phyloP scores from a whole-genome alignment of 2,888 invertebrate species.

The Campoplex nolae region DNA sequence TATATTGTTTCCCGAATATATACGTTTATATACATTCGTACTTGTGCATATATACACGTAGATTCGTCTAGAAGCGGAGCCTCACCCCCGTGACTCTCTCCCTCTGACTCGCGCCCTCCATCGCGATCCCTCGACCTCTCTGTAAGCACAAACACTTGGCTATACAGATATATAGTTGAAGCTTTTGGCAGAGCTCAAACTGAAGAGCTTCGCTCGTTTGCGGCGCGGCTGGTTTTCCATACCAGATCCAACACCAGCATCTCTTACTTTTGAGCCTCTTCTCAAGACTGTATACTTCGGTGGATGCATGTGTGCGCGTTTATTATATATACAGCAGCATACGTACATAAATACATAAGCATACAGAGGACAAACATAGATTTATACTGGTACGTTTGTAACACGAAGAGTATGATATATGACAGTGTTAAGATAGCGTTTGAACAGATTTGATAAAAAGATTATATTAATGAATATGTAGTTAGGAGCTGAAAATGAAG shows the following conservation, averaged over 20 bases:
- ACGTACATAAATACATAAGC: not conserved
- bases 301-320: not conserved
- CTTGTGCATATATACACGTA: not conserved
- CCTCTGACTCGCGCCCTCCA: constrained; percentile 42
- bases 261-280: constrained; percentile 30
- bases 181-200: constrained; percentile 4
- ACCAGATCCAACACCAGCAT: constrained; percentile 59
- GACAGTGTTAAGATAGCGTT: not conserved
- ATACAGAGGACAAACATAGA: not conserved
- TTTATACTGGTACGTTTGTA: not conserved
- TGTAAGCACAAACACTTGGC: constrained; percentile 39
- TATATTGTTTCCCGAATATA: not conserved
- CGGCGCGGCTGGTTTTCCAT: constrained; percentile 55
- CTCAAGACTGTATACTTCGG: not conserved
- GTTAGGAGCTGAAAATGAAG: not conserved
- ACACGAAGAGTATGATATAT: not conserved
- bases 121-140: constrained; percentile 51
- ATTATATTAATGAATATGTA: constrained; percentile 3
- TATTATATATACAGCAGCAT: no score
- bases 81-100: constrained; percentile 28
- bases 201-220: constrained; percentile 37
- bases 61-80: not conserved
- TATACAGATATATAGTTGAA: not conserved
- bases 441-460: constrained; percentile 4
- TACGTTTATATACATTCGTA: not conserved